Conservation (phyloP, 2,113 vertebrate species). For the Prunella himalayana region DNA sequence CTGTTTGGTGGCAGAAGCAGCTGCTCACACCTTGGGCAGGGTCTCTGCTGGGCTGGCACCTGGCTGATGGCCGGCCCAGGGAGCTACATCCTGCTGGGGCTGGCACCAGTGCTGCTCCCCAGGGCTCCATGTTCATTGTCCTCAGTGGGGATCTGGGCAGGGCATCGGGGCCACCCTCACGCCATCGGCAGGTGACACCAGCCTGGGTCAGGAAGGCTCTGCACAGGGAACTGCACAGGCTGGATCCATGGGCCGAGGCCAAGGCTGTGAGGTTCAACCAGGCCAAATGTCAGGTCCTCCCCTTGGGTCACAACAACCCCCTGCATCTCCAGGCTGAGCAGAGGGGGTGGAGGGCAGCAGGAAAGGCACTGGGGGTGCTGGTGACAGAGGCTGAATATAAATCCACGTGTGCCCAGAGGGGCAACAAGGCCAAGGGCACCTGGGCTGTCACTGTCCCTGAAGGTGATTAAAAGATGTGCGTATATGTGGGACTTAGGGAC, state of each 20-base stretch:
- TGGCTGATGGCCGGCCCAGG: not conserved
- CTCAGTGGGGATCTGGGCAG: not conserved
- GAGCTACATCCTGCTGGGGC: not conserved
- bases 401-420: not conserved
- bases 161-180: not conserved
- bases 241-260: rapidly evolving
- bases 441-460: not conserved
- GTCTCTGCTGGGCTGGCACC: not conserved
- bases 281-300: not conserved
- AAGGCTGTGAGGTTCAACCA: not conserved
- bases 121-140: rapidly evolving
- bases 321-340: not conserved
- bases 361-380: not conserved
- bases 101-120: not conserved
- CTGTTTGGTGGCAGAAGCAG: no score
- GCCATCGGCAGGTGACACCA: rapidly evolving
- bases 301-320: not conserved
- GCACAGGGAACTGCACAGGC: not conserved
- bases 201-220: not conserved
- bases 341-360: not conserved
- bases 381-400: not conserved
- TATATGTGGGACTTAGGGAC: not conserved
- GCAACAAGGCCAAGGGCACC: not conserved
- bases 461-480: rapidly evolving
- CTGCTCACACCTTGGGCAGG: rapidly evolving